Conservation (phyloP, 2,797 vertebrate genomes). For the Parauchenoglanis ngamensis region DNA sequence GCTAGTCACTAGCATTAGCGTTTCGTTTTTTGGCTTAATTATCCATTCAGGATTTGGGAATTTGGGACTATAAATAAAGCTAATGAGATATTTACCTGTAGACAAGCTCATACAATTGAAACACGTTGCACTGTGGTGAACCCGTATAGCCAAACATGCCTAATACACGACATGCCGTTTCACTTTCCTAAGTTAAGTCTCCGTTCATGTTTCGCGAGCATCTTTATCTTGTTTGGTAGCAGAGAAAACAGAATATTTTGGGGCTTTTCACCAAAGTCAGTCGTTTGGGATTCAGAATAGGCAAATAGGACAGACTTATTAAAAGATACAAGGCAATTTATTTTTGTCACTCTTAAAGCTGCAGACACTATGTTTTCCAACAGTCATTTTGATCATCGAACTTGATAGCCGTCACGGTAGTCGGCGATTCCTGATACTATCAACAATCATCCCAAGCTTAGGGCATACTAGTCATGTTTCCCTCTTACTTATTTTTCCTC, state of each 20-base stretch:
- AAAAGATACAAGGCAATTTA: neutral
- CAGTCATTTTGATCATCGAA: neutral
- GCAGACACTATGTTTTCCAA: neutral
- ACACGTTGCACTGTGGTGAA: neutral
- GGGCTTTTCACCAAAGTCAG: neutral
- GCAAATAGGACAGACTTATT: neutral
- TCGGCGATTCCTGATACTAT: neutral
- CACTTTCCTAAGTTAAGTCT: neutral
- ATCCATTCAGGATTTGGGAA: neutral
- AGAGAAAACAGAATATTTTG: neutral
- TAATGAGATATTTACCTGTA: neutral
- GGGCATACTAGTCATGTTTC: neutral
- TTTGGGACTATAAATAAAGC: neutral
- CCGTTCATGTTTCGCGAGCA: neutral
- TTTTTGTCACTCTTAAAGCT: neutral
- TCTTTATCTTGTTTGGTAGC: neutral
- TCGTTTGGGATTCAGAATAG: neutral
- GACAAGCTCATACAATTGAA: neutral
- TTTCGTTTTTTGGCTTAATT: neutral
- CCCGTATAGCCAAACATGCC: neutral
- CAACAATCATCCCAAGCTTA: neutral
- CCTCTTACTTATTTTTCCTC: neutral
- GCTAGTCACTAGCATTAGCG: neutral
- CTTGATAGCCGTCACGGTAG: neutral
- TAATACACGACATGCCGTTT: neutral